Evolutionary conservation across 2,888 invertebrate genomes (phyloP), one percentile per base, ranked within the genome.

Genomic region (Tortricodes alternella): DNA sequence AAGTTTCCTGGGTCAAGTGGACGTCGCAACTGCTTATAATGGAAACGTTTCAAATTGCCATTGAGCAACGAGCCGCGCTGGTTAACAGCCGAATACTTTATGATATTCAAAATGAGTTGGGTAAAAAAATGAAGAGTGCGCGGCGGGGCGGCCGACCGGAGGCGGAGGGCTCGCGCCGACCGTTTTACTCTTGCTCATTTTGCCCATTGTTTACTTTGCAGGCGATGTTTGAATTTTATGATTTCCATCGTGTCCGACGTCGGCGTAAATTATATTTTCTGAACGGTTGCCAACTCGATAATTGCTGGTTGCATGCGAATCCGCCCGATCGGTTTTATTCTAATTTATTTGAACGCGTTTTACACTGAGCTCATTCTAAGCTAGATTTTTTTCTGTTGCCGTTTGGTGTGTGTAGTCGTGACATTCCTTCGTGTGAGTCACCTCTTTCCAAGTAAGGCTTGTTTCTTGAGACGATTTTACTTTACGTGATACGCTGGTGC

Each of bases 161-260:
- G 78, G 73, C 65, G 70, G 64, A 60, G 67, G 68, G 74, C 67
- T 64, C 70, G 69, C 78, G 71, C 73, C 71, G 71, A 68, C 73
- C 76, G 68, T 77, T 57, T 82, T 76, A 76, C 68, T 64, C 67
- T 74, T 83, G 76, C 75, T 85, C 82, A 80, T 88, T 89, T 88
- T 86, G 69, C 72, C 85, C 86, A 89, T 89, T 90, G 89, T 90
- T 90, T 89, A 83, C 84, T 89, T 87, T 82, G 83, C 83, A 74
- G 78, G 68, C 78, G 79, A 78, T 80, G 78, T 80, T 83, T 79
- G 78, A 83, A 73, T 80, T 88, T 88, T 89, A 88, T 83, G 85
- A 85, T 85, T 83, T 79, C 81, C 85, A 83, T 85, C 80, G 80
- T 76, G 78, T 79, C 73, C 75, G 82, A 80, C 79, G 74, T 76